Evolutionary conservation across 2,797 vertebrate genomes (phyloP), one percentile per base, ranked within the genome.

Genomic region (Fringilla coelebs): DNA sequence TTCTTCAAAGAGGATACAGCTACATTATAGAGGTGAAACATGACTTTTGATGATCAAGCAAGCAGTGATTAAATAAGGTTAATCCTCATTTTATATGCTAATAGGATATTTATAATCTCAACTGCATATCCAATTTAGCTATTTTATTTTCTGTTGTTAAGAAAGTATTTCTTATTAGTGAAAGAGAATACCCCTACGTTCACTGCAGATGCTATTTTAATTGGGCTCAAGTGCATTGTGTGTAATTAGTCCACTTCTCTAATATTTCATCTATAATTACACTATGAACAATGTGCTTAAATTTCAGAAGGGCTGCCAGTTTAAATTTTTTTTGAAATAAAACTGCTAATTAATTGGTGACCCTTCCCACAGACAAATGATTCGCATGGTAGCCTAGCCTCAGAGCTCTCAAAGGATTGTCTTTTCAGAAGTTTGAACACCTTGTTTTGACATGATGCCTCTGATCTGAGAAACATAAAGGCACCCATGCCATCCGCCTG

Each of bases 201-300:
- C 95, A 92, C 93, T 96, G 96, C 95, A 97, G 95, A 98, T 94
- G 97, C 97, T 98, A 88, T 96, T 97, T 98, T 98, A 98, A 98
- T 98, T 98, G 97, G 98, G 92, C 97, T 98, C 97, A 94, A 97
- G 97, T 97, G 97, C 95, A 96, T 96, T 96, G 94, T 94, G 70
- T 97, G 92, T 97, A 98, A 98, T 98, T 98, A 98, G 97, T 98
- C 97, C 97, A 97, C 96, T 98, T 97, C 97, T 96, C 95, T 98
- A 98, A 98, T 98, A 98, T 98, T 98, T 98, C 97, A 98, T 97
- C 97, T 97, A 84, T 97, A 98, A 98, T 98, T 98, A 98, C 82
- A 97, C 82, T 88, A 93, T 96, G 95, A 98, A 97, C 96, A 97
- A 92, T 97, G 95, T 90, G 87, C 94, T 98, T 97, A 97, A 97